Evolutionary conservation across 2,113 vertebrate genomes (phyloP), one percentile per base, ranked within the genome.

Genomic region (Archilochus colubris): DNA sequence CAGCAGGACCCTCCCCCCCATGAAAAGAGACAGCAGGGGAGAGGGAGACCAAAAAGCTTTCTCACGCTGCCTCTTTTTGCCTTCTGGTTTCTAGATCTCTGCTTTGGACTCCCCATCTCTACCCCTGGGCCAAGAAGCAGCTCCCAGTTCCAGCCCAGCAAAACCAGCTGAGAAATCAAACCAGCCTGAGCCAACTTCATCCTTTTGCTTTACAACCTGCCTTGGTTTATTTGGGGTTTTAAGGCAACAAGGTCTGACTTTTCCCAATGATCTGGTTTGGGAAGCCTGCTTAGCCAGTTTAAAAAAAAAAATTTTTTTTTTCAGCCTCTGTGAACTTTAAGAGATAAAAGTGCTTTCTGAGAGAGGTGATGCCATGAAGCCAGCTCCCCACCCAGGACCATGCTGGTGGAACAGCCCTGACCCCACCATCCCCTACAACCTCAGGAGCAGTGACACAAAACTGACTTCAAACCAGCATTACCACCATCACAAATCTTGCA

Each of bases 251-350:
- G 30, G 15, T 15, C 50, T 21, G 67, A 25, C 68, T 83, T 89
- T 24, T 38, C 36, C 36, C 25, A 64, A 68, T 15, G 5, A 68
- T 27, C 44, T 57, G 3, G 14, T 76, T 84, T 19, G 54, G 54
- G 17, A 88, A 88, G 73, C 7, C 17, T 6, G 0, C 0, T 2
- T 66, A 58, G 13, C 43, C 36, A 8, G 30, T 48, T n/a, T 27
- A 24, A 76, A 46, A 82, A 38, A 36, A 38, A 38, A 38, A 8
- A 38, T 38, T 12, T 80, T 91, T 88, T 64, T 57, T 38, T 80
- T 79, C 4, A 0, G 36, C 70, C 48, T 23, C 63, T 30, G 6
- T 0, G 0, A 5, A 23, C 43, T 19, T 43, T 14, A 24, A 21
- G 62, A 16, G 50, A 50, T 27, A 21, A 12, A 88, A 88, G 19